These are phyloP conservation scores for Cybosia mesomella DNA, from an alignment of 2,888 invertebrate genomes.

Conservation along the genomic window DNA sequence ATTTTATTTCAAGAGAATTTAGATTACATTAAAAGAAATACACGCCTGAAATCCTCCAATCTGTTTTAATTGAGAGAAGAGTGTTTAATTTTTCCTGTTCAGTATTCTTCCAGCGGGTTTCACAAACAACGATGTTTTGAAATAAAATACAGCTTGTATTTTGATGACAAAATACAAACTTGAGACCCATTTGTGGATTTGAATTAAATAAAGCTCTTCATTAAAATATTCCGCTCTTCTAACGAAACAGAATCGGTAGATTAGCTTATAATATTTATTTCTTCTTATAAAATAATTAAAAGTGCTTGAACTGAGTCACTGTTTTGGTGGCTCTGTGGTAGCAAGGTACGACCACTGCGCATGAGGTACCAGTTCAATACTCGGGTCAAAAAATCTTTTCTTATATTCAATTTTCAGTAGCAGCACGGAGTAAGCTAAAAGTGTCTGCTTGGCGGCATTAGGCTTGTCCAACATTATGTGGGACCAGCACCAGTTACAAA, in stretches of 20 bases:
- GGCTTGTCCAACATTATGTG: not conserved
- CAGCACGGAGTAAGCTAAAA: not conserved
- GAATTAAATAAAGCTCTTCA: conserved; percentile 17
- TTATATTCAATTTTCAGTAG: not conserved
- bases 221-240: conserved; percentile 9
- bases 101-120: conserved; percentile 10
- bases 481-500: too few species aligned
- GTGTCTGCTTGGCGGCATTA: not conserved
- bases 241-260: not conserved
- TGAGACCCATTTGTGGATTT: conserved; percentile 14
- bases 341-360: too few species aligned
- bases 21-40: conserved; percentile 5
- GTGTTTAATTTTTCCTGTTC: conserved; percentile 18
- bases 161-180: conserved; percentile 16
- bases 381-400: not conserved
- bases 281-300: not conserved
- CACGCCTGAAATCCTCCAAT: conserved; percentile 1
- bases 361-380: too few species aligned
- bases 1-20: not conserved
- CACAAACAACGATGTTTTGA: conserved; percentile 18
- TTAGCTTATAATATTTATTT: not conserved
- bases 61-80: conserved; percentile 18
- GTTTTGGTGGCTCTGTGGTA: too few species aligned
- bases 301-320: not conserved
- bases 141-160: conserved; percentile 17